Conservation (phyloP, 1,140 invertebrate species). For the Dendrolimus kikuchii region DNA sequence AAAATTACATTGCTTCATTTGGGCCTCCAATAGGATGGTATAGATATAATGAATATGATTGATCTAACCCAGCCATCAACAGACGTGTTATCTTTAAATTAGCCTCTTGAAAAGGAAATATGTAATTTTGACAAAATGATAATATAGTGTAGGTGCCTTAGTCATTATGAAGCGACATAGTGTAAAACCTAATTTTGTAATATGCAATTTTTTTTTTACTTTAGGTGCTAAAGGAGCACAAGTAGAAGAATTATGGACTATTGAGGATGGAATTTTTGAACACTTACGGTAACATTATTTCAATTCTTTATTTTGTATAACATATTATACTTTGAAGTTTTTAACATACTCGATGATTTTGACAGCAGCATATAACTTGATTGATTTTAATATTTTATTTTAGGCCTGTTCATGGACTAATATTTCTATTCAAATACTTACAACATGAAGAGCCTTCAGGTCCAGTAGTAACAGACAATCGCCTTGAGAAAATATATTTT, state of each 20-base stretch:
- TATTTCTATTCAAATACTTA: constrained; percentile 99
- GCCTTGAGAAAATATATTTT: constrained; percentile 95
- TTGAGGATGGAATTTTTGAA: constrained; percentile 92
- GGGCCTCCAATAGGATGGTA: too few relatives aligned
- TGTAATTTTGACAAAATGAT: too few relatives aligned
- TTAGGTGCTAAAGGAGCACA: constrained; percentile 81
- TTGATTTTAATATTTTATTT: constrained; percentile 25
- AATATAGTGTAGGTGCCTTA: too few relatives aligned
- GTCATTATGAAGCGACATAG: too few relatives aligned
- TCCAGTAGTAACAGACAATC: constrained; percentile 86
- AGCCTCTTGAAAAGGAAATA: too few relatives aligned
- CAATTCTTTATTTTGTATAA: too few relatives aligned
- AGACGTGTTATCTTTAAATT: too few relatives aligned
- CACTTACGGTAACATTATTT: constrained; percentile 83
- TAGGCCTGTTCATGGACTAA: constrained; percentile 97
- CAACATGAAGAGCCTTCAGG: constrained; percentile 90
- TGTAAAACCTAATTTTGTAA: too few relatives aligned
- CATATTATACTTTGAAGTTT: too few relatives aligned
- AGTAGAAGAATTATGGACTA: constrained; percentile 98
- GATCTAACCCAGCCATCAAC: too few relatives aligned
- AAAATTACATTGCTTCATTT: too few relatives aligned
- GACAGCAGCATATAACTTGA: not conserved
- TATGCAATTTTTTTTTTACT: constrained; percentile 25
- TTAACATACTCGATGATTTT: not conserved
- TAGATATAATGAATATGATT: too few relatives aligned